Conservation (phyloP, 2,113 vertebrate species). For the Anguilla rostrata region DNA sequence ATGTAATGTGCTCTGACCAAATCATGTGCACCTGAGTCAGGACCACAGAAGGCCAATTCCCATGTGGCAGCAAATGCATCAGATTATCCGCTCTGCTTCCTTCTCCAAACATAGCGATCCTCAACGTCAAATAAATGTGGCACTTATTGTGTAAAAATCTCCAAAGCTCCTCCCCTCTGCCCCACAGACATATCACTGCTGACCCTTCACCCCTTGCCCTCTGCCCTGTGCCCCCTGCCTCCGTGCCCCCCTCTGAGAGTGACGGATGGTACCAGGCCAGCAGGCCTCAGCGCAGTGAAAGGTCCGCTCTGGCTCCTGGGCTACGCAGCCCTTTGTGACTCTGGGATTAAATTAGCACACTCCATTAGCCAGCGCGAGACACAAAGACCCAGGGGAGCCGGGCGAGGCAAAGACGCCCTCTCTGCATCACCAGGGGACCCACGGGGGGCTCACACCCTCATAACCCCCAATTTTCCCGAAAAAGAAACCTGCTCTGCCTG, state of each 20-base stretch:
- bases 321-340: not conserved
- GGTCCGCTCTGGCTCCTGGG: not conserved
- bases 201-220: not conserved
- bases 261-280: not conserved
- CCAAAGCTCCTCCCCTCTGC: not conserved
- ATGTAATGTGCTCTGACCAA: not conserved
- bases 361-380: constrained; percentile 12
- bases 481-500: not conserved
- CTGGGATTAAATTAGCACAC: constrained; percentile 22
- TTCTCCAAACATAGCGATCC: not conserved
- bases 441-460: not conserved
- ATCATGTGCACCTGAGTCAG: not conserved
- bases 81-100: not conserved
- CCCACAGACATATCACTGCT: not conserved
- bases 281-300: not conserved
- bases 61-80: not conserved
- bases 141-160: not conserved
- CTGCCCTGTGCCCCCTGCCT: not conserved
- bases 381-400: not conserved
- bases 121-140: not conserved
- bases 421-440: not conserved
- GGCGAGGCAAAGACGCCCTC: not conserved
- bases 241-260: not conserved
- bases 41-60: not conserved
- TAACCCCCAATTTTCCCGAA: not conserved